These are phyloP conservation scores for Drosophila hydei DNA, from an alignment of 1,140 invertebrate genomes.

Conservation along the genomic window DNA sequence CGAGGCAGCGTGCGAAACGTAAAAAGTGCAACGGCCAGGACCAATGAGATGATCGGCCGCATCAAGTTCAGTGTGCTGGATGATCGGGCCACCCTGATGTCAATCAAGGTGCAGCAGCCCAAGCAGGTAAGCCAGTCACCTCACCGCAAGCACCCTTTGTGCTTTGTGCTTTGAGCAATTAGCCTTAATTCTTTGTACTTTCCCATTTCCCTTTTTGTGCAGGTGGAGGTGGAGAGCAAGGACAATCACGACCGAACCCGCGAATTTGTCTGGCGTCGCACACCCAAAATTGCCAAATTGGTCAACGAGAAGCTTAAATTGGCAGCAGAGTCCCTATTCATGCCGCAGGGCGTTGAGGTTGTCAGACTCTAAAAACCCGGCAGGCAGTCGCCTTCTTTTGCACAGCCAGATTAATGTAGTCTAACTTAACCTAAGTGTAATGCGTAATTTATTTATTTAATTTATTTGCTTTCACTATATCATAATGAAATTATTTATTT, in stretches of 20 bases:
- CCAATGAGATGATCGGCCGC: slow-evolving; percentile 92
- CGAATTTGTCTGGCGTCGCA: slow-evolving; percentile 92
- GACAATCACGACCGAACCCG: slow-evolving; percentile 92
- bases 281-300: slow-evolving; percentile 91
- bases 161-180: slow-evolving; percentile 56
- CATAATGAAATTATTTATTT: slow-evolving; percentile 51
- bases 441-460: slow-evolving; percentile 75
- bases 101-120: slow-evolving; percentile 92
- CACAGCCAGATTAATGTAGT: slow-evolving; percentile 52
- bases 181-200: slow-evolving; percentile 31
- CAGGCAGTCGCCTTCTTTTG: slow-evolving; percentile 17
- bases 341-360: slow-evolving; percentile 81
- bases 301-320: slow-evolving; percentile 91
- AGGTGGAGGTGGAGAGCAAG: slow-evolving; percentile 92
- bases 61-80: slow-evolving; percentile 90
- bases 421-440: slow-evolving; percentile 54
- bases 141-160: slow-evolving; percentile 1
- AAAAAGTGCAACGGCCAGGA: slow-evolving; percentile 93
- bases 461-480: slow-evolving; percentile 58
- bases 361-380: slow-evolving; percentile 59
- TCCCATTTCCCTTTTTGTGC: slow-evolving; percentile 46
- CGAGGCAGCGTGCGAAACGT: slow-evolving; percentile 88
- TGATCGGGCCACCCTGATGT: slow-evolving; percentile 90
- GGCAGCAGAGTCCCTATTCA: slow-evolving; percentile 90
- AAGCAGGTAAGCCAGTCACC: slow-evolving; percentile 88